These are phyloP conservation scores for Tarsius wallacei DNA, from an alignment of 2,797 vertebrate species.

Conservation along the genomic window DNA sequence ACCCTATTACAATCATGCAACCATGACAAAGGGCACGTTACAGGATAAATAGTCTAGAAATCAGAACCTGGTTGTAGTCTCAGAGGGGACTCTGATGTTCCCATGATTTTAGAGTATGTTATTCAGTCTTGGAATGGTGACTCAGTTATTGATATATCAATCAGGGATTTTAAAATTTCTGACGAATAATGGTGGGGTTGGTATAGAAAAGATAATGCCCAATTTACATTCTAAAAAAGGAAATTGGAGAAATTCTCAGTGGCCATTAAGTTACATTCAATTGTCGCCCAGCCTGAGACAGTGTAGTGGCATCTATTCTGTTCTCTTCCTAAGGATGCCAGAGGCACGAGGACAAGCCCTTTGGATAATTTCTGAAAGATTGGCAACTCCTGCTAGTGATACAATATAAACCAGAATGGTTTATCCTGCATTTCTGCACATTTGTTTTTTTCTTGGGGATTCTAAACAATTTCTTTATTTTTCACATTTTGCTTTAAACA, in stretches of 20 bases:
- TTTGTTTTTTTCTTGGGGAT: constrained; percentile 54
- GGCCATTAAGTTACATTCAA: neutral
- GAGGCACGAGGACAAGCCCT: neutral
- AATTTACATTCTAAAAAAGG: neutral
- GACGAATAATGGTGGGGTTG: neutral
- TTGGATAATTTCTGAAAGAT: neutral
- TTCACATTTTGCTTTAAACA: neutral
- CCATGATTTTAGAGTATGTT: neutral
- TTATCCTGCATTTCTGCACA: neutral
- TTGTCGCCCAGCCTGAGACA: too few relatives aligned
- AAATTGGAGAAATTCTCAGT: neutral
- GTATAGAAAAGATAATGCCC: neutral
- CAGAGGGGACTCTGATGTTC: neutral
- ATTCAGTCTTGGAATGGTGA: neutral
- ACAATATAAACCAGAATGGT: neutral
- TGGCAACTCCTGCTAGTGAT: neutral
- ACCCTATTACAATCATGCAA: neutral
- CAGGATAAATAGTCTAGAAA: neutral
- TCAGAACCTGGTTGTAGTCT: neutral
- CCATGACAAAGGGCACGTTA: neutral
- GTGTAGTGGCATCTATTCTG: rapidly evolving
- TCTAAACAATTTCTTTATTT: constrained; percentile 35
- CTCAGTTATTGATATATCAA: neutral
- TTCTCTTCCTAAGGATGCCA: neutral
- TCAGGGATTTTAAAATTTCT: neutral